Percentiles rank a stretch among this genome's conserved stretches.
These are phyloP conservation scores for Anthonomus grandis DNA, from an alignment of 1,140 invertebrate species.

Conservation along the genomic window DNA sequence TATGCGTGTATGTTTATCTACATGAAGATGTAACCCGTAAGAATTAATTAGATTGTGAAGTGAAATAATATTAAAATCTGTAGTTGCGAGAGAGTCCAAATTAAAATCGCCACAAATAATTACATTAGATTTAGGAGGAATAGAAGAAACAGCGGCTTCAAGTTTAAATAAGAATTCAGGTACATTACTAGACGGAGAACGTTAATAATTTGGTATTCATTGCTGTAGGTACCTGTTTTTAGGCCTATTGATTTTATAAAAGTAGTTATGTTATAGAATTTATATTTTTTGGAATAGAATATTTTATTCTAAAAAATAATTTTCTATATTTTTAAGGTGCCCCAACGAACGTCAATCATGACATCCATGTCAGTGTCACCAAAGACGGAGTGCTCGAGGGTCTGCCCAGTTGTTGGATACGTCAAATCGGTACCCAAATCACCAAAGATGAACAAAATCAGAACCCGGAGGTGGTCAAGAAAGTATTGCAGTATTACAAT, in stretches of 20 bases:
- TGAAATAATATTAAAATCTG: too few relatives aligned
- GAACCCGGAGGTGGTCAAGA: slow-evolving; percentile 85
- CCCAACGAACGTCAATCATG: slow-evolving; percentile 73
- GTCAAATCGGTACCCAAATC: slow-evolving; percentile 76
- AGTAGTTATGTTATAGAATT: background rate
- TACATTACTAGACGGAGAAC: too few relatives aligned
- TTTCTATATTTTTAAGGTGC: slow-evolving; percentile 53
- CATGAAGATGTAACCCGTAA: too few relatives aligned
- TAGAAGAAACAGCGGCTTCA: too few relatives aligned
- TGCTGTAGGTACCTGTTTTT: background rate
- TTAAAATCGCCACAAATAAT: too few relatives aligned
- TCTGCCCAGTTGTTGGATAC: slow-evolving; percentile 72
- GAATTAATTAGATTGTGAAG: too few relatives aligned
- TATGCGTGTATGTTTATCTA: too few relatives aligned
- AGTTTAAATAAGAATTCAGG: too few relatives aligned
- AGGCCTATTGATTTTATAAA: background rate
- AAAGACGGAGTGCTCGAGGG: slow-evolving; percentile 75
- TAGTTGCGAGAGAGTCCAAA: too few relatives aligned
- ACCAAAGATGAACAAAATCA: slow-evolving; percentile 84
- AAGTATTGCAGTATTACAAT: slow-evolving; percentile 91
- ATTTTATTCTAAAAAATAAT: background rate
- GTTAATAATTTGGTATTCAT: background rate
- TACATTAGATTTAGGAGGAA: too few relatives aligned
- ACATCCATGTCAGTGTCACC: slow-evolving; percentile 79
- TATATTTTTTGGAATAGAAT: background rate